Percentiles rank a stretch among this genome's conserved stretches.
Conservation (phyloP, 2,797 vertebrate genomes). For the Bovichtus variegatus region DNA sequence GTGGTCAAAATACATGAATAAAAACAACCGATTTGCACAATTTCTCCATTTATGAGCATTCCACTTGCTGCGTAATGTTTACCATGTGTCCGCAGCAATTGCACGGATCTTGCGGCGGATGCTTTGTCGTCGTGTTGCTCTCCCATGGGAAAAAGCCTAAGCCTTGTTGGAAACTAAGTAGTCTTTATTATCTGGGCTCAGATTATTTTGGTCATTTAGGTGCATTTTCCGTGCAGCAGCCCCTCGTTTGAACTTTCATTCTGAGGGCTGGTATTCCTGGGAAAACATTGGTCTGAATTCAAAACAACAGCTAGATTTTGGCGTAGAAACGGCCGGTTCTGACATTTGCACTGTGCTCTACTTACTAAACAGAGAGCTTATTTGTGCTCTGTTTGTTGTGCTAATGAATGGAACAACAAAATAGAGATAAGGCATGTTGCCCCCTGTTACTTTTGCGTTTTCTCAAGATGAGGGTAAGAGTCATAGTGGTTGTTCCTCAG, state of each 20-base stretch:
- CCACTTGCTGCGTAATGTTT: slow-evolving; percentile 72
- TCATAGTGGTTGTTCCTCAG: too few species aligned
- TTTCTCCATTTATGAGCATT: slow-evolving; percentile 66
- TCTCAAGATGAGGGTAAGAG: too few species aligned
- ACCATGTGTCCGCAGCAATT: slow-evolving; percentile 69
- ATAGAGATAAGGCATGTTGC: background rate
- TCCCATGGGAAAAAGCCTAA: slow-evolving; percentile 59
- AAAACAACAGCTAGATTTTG: slow-evolving; percentile 34
- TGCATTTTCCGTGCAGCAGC: slow-evolving; percentile 25
- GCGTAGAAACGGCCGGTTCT: slow-evolving; percentile 11
- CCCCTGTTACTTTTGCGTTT: background rate
- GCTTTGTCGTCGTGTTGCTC: slow-evolving; percentile 37
- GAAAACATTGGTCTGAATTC: slow-evolving; percentile 40
- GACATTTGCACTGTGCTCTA: slow-evolving; percentile 38
- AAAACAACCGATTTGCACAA: slow-evolving; percentile 67
- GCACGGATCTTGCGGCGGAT: slow-evolving; percentile 45
- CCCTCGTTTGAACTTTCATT: slow-evolving; percentile 36
- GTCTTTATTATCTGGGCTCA: slow-evolving; percentile 38
- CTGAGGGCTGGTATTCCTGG: slow-evolving; percentile 29
- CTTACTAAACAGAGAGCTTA: slow-evolving; percentile 6
- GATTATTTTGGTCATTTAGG: slow-evolving; percentile 30
- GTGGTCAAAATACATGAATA: slow-evolving; percentile 38
- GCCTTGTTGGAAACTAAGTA: slow-evolving; percentile 40
- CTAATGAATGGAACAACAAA: slow-evolving; percentile 21
- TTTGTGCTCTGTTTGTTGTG: slow-evolving; percentile 29